Conservation (phyloP, 2,888 invertebrate genomes). For the Metallyticus violacea region DNA sequence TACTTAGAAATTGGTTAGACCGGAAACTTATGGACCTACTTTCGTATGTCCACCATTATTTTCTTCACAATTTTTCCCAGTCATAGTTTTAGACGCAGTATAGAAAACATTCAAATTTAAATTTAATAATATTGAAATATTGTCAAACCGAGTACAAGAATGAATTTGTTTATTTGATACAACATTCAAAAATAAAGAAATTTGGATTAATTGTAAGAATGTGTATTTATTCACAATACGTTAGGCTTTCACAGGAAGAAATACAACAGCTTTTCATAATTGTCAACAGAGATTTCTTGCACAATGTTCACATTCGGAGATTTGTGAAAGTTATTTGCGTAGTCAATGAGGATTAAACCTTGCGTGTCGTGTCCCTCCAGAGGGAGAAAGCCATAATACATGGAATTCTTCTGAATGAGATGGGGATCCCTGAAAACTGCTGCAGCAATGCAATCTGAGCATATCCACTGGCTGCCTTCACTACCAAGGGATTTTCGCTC, state of each 20-base stretch:
- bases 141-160: too few species aligned
- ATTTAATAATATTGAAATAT: too few species aligned
- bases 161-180: too few species aligned
- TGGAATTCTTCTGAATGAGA: background rate
- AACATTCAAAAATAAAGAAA: too few species aligned
- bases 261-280: background rate
- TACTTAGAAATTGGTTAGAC: too few species aligned
- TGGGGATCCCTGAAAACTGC: background rate
- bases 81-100: too few species aligned
- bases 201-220: too few species aligned
- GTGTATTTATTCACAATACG: too few species aligned
- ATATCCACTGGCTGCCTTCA: background rate
- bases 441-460: constrained; percentile 4
- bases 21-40: too few species aligned
- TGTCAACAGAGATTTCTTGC: background rate
- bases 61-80: too few species aligned
- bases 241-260: background rate
- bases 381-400: background rate
- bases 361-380: background rate
- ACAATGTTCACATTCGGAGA: background rate
- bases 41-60: too few species aligned
- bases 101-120: too few species aligned
- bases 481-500: constrained; percentile 41
- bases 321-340: background rate
- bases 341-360: constrained; percentile 33